phyloP scores from a whole-genome alignment of 2,888 invertebrate genomes.

The Scaptomyza tumidula region DNA sequence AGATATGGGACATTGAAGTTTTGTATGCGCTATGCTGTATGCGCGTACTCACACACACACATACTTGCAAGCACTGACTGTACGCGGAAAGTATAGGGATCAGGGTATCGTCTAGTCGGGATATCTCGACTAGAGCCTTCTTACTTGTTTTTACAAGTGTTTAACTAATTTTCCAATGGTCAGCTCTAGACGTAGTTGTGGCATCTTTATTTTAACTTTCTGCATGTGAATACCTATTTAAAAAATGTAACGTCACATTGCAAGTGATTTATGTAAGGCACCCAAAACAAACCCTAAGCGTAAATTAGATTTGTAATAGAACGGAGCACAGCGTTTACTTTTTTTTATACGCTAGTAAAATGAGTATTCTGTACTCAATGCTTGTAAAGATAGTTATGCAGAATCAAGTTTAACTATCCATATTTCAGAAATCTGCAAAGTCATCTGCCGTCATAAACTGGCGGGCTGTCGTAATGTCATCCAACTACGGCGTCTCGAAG shows the following conservation, averaged over 20 bases:
- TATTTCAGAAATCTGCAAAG: constrained; percentile 15
- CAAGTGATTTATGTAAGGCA: constrained; percentile 34
- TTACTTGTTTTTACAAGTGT: constrained; percentile 4
- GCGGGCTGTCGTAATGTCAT: constrained; percentile 25
- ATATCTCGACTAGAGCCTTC: no score
- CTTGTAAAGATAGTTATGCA: background rate
- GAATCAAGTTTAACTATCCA: constrained; percentile 8
- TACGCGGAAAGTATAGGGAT: no score
- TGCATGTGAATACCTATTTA: background rate
- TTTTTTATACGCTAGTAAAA: no score
- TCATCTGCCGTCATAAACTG: constrained; percentile 29
- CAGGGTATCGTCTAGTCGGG: no score
- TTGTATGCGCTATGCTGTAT: no score
- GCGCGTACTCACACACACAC: no score
- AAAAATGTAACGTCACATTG: constrained; percentile 25
- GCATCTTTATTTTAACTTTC: constrained; percentile 2
- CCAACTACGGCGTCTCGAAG: constrained; percentile 2
- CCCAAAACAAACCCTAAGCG: constrained; percentile 35
- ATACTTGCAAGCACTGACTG: no score
- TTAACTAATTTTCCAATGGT: constrained; percentile 7
- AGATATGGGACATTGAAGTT: no score
- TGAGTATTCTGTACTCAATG: background rate
- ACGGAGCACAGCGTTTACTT: background rate
- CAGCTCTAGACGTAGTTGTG: background rate
- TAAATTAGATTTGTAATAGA: constrained; percentile 48